These are phyloP conservation scores for Meriones psammophilus DNA, from an alignment of 2,797 vertebrate genomes.

Conservation along the genomic window DNA sequence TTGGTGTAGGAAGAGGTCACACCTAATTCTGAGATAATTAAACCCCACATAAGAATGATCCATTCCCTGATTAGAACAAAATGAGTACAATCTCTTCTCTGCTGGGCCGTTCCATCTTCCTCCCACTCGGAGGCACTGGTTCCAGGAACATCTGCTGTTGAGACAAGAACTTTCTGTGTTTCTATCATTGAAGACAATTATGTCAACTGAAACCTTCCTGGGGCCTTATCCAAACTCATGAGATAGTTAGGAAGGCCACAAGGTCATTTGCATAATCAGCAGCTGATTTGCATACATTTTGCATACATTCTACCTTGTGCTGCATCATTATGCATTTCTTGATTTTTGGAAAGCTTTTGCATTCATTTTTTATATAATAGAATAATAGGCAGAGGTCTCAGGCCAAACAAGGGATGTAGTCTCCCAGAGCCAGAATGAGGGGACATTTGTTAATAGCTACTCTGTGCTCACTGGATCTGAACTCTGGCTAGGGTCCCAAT, in stretches of 20 bases:
- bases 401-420: background rate
- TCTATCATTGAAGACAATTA: background rate
- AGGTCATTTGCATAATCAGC: slow-evolving; percentile 56
- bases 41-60: slow-evolving; percentile 41
- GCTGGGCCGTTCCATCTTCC: background rate
- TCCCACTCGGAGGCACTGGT: slow-evolving; percentile 46
- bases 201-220: slow-evolving; percentile 46
- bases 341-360: slow-evolving; percentile 38
- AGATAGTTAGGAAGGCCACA: slow-evolving; percentile 35
- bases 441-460: slow-evolving; percentile 17
- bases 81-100: background rate
- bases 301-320: background rate
- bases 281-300: slow-evolving; percentile 41
- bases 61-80: background rate
- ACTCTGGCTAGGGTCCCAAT: background rate
- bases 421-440: background rate
- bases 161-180: slow-evolving; percentile 47
- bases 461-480: background rate
- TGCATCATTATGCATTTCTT: background rate
- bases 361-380: slow-evolving; percentile 35
- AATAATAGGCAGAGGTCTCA: slow-evolving; percentile 40
- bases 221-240: background rate
- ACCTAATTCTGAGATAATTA: slow-evolving; percentile 67
- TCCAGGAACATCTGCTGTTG: slow-evolving; percentile 42
- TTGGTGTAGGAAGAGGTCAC: slow-evolving; percentile 57